A percentile compares a stretch with the other conserved stretches of the same genome.
phyloP scores from a whole-genome alignment of 2,113 vertebrate genomes.

The Strigops habroptila region DNA sequence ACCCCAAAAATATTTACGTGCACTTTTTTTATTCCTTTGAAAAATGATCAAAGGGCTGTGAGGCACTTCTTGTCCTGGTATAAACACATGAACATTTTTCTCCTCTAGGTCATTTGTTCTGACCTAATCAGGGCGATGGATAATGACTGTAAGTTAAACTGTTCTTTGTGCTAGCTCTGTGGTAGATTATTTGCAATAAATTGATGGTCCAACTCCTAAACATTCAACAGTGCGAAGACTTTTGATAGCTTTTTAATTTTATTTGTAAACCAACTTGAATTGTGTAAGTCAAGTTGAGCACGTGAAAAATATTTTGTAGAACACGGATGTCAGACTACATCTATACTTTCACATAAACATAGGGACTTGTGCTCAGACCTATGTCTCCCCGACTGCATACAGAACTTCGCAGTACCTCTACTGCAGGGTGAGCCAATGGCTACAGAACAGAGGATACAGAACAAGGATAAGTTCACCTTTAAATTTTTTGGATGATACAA shows the following conservation, averaged over 20 bases:
- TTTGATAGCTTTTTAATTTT: background rate
- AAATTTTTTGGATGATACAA: background rate
- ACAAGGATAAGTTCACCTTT: background rate
- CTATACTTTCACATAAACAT: background rate
- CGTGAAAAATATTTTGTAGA: background rate
- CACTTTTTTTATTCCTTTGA: background rate
- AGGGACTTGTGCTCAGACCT: background rate
- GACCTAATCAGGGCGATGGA: background rate
- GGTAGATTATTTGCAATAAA: background rate
- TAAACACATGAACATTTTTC: background rate
- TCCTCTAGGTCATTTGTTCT: conserved; percentile 1
- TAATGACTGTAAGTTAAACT: background rate
- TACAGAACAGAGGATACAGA: background rate
- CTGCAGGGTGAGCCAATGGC: background rate
- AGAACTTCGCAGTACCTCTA: background rate
- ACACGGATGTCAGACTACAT: fast-evolving
- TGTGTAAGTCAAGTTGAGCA: background rate
- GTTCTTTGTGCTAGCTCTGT: background rate
- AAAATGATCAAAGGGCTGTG: background rate
- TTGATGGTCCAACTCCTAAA: background rate
- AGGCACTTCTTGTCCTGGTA: background rate
- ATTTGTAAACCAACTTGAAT: background rate
- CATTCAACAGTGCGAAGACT: background rate
- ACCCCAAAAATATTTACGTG: background rate
- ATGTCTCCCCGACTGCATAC: fast-evolving